phyloP scores from a whole-genome alignment of 2,113 vertebrate genomes.

The Poicephalus meyeri region DNA sequence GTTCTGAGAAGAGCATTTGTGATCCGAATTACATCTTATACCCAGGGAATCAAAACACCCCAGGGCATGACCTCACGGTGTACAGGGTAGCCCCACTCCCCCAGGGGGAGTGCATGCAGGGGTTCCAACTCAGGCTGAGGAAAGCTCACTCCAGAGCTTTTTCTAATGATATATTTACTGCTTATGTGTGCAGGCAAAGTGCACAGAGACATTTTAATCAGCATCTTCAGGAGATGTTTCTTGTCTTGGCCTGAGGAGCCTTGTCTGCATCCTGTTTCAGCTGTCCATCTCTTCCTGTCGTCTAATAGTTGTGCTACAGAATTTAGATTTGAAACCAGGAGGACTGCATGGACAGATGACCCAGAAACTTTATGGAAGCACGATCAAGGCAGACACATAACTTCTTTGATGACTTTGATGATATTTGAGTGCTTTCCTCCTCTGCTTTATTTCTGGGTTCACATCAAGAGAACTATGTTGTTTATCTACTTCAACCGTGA shows the following conservation, averaged over 20 bases:
- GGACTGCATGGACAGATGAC: background rate
- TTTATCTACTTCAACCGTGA: background rate
- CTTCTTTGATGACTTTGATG: conserved; percentile 31
- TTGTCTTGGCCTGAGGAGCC: background rate
- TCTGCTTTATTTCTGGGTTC: conserved; percentile 42
- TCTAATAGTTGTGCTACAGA: background rate
- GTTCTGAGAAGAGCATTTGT: background rate
- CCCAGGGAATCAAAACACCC: background rate
- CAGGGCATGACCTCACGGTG: rapidly evolving
- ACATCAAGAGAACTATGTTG: conserved; percentile 21
- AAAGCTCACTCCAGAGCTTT: background rate
- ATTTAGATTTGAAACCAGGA: background rate
- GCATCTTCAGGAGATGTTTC: background rate
- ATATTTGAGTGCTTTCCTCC: conserved; percentile 8
- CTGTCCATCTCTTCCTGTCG: conserved; percentile 2
- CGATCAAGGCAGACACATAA: background rate
- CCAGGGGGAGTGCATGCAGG: background rate
- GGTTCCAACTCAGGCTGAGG: background rate
- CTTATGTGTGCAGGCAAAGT: background rate
- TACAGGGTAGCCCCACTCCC: background rate
- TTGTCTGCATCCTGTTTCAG: background rate
- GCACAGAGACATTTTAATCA: background rate
- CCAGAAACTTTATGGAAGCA: conserved; percentile 20
- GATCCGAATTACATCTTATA: background rate
- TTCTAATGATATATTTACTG: background rate